phyloP scores from a whole-genome alignment of 2,113 vertebrate species.

The Periophthalmodon schlosseri region DNA sequence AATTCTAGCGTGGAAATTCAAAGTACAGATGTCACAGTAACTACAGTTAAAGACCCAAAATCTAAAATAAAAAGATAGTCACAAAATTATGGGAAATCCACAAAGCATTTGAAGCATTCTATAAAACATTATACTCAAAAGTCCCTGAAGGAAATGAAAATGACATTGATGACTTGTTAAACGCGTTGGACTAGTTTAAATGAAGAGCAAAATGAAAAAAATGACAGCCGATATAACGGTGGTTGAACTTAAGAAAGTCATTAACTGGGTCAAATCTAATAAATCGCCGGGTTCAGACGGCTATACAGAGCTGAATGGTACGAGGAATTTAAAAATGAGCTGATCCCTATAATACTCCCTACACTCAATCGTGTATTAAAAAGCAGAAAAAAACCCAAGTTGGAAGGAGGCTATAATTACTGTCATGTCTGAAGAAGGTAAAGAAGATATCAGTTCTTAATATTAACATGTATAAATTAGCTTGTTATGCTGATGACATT shows the following conservation, averaged over 20 bases:
- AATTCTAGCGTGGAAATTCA: too few species aligned
- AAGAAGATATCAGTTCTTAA: constrained; percentile 14
- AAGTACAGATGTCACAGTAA: too few species aligned
- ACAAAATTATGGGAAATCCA: background rate
- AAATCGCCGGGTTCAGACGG: background rate
- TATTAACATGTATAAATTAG: too few species aligned
- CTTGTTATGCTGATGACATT: background rate
- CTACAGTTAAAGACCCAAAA: background rate
- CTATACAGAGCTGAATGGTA: background rate
- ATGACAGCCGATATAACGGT: background rate
- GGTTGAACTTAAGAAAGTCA: background rate
- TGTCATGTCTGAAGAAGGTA: too few species aligned
- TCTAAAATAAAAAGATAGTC: background rate
- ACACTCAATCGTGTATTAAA: too few species aligned
- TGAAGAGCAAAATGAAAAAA: background rate
- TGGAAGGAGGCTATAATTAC: too few species aligned
- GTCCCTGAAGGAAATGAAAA: background rate
- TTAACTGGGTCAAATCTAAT: background rate
- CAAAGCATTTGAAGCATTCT: background rate
- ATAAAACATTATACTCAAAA: background rate
- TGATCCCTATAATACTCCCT: background rate
- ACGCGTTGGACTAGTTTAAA: background rate
- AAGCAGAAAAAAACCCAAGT: too few species aligned
- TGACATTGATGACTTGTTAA: background rate
- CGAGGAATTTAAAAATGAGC: background rate